Evolutionary conservation across 2,888 invertebrate genomes (phyloP).

Genomic region (Pachycephus smyrnensis): DNA sequence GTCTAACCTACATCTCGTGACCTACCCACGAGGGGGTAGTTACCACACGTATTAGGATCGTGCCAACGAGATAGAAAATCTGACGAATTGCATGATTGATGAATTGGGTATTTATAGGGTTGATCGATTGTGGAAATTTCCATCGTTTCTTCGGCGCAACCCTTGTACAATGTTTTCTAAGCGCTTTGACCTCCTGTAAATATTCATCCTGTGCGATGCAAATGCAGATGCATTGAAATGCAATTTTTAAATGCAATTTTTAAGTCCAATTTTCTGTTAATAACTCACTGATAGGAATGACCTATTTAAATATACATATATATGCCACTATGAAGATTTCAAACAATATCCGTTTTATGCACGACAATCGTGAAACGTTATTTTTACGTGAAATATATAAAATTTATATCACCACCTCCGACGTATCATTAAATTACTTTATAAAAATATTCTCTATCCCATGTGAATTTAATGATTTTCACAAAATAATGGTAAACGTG

Average conservation of each 20-base stretch:
- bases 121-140: background rate
- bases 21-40: background rate
- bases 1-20: background rate
- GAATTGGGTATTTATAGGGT: background rate
- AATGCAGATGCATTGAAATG: background rate
- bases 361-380: no score
- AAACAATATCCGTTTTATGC: no score
- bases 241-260: background rate
- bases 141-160: background rate
- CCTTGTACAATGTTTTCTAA: background rate
- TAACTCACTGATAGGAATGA: no score
- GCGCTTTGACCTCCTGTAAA: background rate
- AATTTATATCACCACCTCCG: no score
- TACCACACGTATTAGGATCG: background rate
- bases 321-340: no score
- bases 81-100: background rate
- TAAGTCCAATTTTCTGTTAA: background rate
- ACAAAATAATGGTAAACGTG: no score
- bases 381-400: no score
- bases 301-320: no score
- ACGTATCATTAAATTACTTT: no score
- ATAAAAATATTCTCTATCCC: no score
- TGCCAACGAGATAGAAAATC: background rate
- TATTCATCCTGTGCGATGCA: background rate
- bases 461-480: no score